These are phyloP conservation scores for Holotrichia oblita DNA, from an alignment of 1,140 invertebrate genomes.

Conservation along the genomic window DNA sequence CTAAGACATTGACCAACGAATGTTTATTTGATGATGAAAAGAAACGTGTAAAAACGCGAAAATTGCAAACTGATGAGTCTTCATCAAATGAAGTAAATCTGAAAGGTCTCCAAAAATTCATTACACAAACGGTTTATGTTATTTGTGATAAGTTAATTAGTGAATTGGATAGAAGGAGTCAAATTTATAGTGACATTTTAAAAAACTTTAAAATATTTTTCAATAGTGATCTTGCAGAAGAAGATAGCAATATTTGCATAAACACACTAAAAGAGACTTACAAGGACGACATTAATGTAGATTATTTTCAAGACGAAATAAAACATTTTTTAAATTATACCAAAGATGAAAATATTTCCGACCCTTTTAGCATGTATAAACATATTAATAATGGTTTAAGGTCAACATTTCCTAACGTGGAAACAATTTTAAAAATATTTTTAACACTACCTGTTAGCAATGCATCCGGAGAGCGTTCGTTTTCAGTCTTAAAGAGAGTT, in stretches of 20 bases:
- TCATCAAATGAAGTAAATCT: too few species aligned
- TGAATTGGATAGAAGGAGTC: too few species aligned
- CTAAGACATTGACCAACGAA: neutral
- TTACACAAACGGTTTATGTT: conserved; percentile 5
- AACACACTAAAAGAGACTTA: neutral
- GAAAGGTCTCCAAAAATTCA: neutral
- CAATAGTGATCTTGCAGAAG: conserved; percentile 19
- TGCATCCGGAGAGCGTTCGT: conserved; percentile 30
- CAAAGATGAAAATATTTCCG: neutral
- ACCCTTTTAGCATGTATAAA: neutral
- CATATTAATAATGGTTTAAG: too few species aligned
- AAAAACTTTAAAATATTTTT: conserved; percentile 20
- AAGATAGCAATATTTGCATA: conserved; percentile 2
- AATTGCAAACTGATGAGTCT: too few species aligned
- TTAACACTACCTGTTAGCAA: conserved; percentile 38
- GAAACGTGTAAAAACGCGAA: too few species aligned
- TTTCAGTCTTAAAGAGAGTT: conserved; percentile 33
- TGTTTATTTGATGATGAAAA: too few species aligned
- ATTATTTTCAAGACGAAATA: conserved; percentile 21
- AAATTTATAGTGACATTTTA: too few species aligned
- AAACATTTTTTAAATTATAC: conserved; percentile 13
- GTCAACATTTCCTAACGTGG: conserved; percentile 28
- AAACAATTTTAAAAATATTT: conserved; percentile 32
- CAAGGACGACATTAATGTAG: neutral
- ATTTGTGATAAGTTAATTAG: neutral